Evolutionary conservation across 2,113 vertebrate species (phyloP).

Genomic region (Meriones unguiculatus): DNA sequence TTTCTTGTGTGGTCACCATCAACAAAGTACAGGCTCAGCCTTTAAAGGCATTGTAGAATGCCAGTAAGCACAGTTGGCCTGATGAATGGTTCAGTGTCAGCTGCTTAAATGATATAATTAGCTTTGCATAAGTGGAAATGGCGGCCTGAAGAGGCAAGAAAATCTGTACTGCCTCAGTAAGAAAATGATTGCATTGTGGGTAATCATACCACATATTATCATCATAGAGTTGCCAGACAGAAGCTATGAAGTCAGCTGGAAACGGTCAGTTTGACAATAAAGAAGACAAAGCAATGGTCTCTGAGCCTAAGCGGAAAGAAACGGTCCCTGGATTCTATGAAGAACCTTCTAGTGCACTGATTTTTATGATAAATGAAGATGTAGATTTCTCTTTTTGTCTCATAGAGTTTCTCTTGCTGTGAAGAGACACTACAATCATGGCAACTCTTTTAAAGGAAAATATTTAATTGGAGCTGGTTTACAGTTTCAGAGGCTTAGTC

Average conservation of each 20-base stretch:
- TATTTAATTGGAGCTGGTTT: not conserved
- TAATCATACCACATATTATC: not conserved
- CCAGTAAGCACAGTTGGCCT: not conserved
- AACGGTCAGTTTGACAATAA: not conserved
- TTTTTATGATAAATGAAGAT: not conserved
- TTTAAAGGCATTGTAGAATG: not conserved
- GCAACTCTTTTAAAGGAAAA: not conserved
- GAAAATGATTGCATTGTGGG: not conserved
- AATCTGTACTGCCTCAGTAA: not conserved
- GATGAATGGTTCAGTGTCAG: not conserved
- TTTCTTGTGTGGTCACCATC: not conserved
- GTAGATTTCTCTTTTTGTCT: not conserved
- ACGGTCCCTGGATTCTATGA: too few relatives aligned
- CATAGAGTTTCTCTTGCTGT: not conserved
- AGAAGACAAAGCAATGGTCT: not conserved
- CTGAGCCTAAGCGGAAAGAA: not conserved
- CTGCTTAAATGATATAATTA: not conserved
- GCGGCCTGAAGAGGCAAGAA: not conserved
- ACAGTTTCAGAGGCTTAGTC: not conserved
- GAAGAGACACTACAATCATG: not conserved
- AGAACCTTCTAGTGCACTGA: not conserved
- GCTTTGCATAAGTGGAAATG: not conserved
- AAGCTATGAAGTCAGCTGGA: not conserved
- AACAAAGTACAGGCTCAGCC: not conserved
- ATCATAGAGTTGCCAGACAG: not conserved